Base-by-base conservation (phyloP, 2,113 vertebrate genomes). In the Phoenicopterus ruber region DNA sequence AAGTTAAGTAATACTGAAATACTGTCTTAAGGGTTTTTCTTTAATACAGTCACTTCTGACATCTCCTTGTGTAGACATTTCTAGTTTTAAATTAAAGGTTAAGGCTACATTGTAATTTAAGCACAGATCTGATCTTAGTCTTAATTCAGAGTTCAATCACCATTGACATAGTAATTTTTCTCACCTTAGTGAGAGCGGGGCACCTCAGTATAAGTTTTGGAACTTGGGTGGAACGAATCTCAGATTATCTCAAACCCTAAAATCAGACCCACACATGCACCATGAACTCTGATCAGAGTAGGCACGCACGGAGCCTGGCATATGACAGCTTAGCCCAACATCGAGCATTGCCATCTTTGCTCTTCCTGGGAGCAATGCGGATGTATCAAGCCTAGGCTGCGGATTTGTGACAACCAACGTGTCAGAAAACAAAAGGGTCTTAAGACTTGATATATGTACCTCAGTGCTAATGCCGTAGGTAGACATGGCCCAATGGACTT, bases 261-360 rank as follows among this genome's bases (percentile, higher is more conserved):
- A 69, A 73, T 36, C 8, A 52, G 14, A 71, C 7, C 3, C 7
- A 18, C 32, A 8, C 8, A 26, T 32, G 24, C 7, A 50, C 13
- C 17, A 17, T 10, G 9, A 58, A 20, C 55, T 78, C 61, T 38
- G 19, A 52, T 62, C 38, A 70, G 28, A 73, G 28, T 12, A 52
- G 44, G 5, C 3, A 18, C 3, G 0, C 11, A 42, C 0, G 17
- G 4, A 82, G 7, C 24, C 28, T 4, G 1, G 15, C 8, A 7
- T 13, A 24, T 4, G 17, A 58, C 21, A 88, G 4, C 6, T 82
- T 50, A 62, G 16, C 17, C 6, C 8, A 38, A 4, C 11, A 29
- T 38, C 11, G 34, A 67, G 6, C 6, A 11, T n/a, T 3, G 2
- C 8, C 8, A 13, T 5, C n/a, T 78, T 25, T 58, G 8, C 7